Evolutionary conservation across 1,140 invertebrate species (phyloP).

Genomic region (Leptopilina boulardi): DNA sequence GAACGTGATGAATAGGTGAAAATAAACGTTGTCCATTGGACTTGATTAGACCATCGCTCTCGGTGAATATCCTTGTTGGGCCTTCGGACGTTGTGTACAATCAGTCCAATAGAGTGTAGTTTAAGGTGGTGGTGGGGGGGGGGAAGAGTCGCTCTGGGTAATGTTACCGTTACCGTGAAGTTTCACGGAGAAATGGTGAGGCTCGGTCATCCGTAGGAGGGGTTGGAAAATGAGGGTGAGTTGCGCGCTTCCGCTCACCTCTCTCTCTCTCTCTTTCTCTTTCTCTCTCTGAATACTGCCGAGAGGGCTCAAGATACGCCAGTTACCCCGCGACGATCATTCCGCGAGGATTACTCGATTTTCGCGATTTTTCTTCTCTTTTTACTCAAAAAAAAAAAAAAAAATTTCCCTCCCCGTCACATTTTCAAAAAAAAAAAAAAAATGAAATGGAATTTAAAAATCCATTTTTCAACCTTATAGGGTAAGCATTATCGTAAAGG

Average conservation of each 20-base stretch:
- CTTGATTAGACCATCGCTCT: background rate
- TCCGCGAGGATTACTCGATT: constrained; percentile 64
- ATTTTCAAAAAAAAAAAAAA: constrained; percentile 22
- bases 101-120: constrained; percentile 51
- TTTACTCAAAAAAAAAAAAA: background rate
- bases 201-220: constrained; percentile 44
- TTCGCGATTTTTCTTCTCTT: background rate
- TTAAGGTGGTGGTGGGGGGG: constrained; percentile 27
- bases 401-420: constrained; percentile 36
- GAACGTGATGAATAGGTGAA: no score
- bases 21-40: background rate
- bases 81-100: constrained; percentile 39
- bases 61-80: constrained; percentile 9
- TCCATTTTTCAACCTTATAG: constrained; percentile 5
- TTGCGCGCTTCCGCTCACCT: constrained; percentile 64
- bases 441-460: background rate
- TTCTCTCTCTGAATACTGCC: constrained; percentile 62
- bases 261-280: no score
- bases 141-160: constrained; percentile 38
- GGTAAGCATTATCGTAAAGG: no score
- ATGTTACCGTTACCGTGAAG: constrained; percentile 42
- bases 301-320: constrained; percentile 57
- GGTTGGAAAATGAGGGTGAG: constrained; percentile 53
- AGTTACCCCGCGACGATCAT: constrained; percentile 72
- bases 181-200: constrained; percentile 47